Conservation (phyloP, 2,113 vertebrate species). For the Apeltes quadracus region DNA sequence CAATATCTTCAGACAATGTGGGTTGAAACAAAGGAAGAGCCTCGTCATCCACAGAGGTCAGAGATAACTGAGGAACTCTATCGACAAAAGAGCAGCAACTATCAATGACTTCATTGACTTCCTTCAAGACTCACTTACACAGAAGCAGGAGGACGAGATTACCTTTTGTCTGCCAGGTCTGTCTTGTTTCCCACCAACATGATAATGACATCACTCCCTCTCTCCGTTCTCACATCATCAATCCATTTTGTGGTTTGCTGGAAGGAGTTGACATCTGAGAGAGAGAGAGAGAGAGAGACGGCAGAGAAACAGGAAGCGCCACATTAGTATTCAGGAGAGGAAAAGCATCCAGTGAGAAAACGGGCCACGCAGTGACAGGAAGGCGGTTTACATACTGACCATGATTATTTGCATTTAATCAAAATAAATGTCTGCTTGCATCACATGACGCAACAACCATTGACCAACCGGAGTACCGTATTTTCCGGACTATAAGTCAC, state of each 20-base stretch:
- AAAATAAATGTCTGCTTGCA: not conserved
- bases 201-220: constrained; percentile 98
- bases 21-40: not conserved
- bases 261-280: constrained; percentile 96
- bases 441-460: not conserved
- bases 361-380: not conserved
- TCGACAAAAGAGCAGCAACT: constrained; percentile 36
- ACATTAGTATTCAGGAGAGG: constrained; percentile 15
- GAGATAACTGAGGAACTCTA: constrained; percentile 21
- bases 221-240: constrained; percentile 96
- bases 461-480: not conserved
- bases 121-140: constrained; percentile 9
- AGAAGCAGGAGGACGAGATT: constrained; percentile 38
- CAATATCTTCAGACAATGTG: constrained; percentile 7
- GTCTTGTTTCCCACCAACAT: constrained; percentile 99
- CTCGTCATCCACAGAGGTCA: constrained; percentile 13
- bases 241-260: constrained; percentile 99
- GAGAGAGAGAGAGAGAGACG: not conserved
- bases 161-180: constrained; percentile 99
- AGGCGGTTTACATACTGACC: not conserved
- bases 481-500: no score
- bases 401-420: no score
- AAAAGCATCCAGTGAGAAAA: constrained; percentile 20
- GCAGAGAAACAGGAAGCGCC: not conserved
- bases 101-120: constrained; percentile 58